Evolutionary conservation across 2,113 vertebrate genomes (phyloP).

Genomic region (Petaurus breviceps): DNA sequence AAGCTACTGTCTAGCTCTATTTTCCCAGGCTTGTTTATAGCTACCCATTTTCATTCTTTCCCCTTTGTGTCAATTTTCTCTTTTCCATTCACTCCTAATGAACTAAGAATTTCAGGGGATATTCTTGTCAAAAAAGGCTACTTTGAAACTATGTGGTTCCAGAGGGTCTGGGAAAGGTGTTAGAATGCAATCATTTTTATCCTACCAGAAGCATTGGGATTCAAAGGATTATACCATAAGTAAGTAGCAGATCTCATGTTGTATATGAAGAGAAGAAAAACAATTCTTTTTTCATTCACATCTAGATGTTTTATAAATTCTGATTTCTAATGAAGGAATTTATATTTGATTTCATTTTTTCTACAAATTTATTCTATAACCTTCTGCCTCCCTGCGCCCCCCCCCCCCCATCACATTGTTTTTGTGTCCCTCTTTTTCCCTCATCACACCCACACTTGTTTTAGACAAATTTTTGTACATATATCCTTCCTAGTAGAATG

Average conservation of each 20-base stretch:
- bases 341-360: neutral
- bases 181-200: neutral
- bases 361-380: neutral
- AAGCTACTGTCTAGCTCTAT: neutral
- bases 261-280: neutral
- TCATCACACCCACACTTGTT: neutral
- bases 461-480: neutral
- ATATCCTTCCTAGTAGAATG: neutral
- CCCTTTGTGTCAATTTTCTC: neutral
- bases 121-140: neutral
- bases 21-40: neutral
- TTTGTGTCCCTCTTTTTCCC: neutral
- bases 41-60: neutral
- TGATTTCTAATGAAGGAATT: neutral
- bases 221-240: neutral
- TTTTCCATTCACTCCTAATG: neutral
- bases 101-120: neutral
- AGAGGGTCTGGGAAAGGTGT: neutral
- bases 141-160: neutral
- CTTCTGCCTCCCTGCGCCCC: neutral
- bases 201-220: neutral
- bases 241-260: neutral
- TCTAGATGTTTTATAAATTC: neutral
- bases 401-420: neutral
- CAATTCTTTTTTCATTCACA: neutral